Base-by-base conservation (phyloP, 2,888 invertebrate genomes). In the Zygothrica quintamaculata region DNA sequence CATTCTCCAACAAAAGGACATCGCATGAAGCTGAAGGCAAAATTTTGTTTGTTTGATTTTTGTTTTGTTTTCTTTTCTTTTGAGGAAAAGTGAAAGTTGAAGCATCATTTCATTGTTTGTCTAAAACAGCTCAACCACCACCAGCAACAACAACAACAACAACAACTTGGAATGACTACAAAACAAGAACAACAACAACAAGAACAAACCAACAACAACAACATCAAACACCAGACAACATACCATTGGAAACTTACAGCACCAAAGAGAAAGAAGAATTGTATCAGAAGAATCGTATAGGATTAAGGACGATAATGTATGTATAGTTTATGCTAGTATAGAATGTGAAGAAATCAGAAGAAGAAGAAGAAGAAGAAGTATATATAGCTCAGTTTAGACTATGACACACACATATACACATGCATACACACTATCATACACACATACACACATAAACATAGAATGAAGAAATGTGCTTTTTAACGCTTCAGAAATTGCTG, bases 211-310 rank as follows among this genome's bases (percentile, higher is more conserved):
- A 22, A 22, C 2, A 22, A 22, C 18, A 22, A 22, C 18, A 22
- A 22, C 18, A 22, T 3, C 18, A 3, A n/a, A n/a, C n/a, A n/a
- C n/a, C n/a, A 70, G 61, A 72, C 77, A 73, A 84, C 84, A 88
- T 88, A 88, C 89, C 89, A 89, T 87, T 88, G 89, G 89, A 89
- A 88, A 76, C 52, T 13, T 52, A 77, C 44, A 81, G 61, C 66
- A 81, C 37, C 40, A 57, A 47, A 55, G 39, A 55, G 36, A 59
- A 29, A 46, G 36, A 33, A 33, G 55, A 47, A 34, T 53, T 47
- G 22, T 18, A 52, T 6, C 40, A 12, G 31, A 3, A 36, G 13
- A 36, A 36, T 12, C 7, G 29, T 52, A 61, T 42, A 55, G 55
- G 42, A 9, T 18, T 42, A 22, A 42, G 29, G 12, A 47, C n/a